These are phyloP conservation scores for Pissodes strobi DNA, from an alignment of 1,140 invertebrate genomes.

Conservation along the genomic window DNA sequence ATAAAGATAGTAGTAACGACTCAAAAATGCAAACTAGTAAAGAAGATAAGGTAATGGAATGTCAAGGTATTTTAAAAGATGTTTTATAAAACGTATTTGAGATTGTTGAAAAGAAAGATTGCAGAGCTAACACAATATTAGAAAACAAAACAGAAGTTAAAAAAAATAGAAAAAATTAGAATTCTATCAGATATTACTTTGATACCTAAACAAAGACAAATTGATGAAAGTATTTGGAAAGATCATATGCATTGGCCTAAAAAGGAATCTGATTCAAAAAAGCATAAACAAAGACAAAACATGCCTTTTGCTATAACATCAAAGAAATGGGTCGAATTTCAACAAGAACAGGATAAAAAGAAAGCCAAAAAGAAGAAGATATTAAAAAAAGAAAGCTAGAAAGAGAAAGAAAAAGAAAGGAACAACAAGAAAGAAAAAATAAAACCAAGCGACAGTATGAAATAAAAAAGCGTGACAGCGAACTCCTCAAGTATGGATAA, in stretches of 20 bases:
- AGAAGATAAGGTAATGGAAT: not conserved
- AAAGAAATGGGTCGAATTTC: no score
- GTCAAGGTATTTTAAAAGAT: no score
- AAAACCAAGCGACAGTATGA: not conserved
- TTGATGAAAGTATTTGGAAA: not conserved
- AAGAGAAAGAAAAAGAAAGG: not conserved
- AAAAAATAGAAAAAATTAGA: not conserved
- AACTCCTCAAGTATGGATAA: not conserved
- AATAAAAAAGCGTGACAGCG: not conserved
- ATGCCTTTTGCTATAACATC: not conserved
- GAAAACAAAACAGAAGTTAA: not conserved
- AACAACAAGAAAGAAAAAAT: not conserved
- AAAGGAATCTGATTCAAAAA: no score
- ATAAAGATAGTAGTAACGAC: not conserved
- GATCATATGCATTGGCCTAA: no score
- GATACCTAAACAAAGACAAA: not conserved
- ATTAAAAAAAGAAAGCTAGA: no score
- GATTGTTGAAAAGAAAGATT: no score
- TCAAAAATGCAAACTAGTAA: no score
- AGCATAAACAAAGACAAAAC: not conserved
- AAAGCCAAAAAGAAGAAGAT: not conserved
- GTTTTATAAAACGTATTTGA: not conserved
- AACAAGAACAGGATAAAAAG: not conserved
- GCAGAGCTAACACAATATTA: not conserved
- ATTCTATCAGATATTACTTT: not conserved